A percentile compares a stretch with the other conserved stretches of the same genome.
Evolutionary conservation across 2,888 invertebrate species (phyloP).

Genomic region (Tetragnatha montana): DNA sequence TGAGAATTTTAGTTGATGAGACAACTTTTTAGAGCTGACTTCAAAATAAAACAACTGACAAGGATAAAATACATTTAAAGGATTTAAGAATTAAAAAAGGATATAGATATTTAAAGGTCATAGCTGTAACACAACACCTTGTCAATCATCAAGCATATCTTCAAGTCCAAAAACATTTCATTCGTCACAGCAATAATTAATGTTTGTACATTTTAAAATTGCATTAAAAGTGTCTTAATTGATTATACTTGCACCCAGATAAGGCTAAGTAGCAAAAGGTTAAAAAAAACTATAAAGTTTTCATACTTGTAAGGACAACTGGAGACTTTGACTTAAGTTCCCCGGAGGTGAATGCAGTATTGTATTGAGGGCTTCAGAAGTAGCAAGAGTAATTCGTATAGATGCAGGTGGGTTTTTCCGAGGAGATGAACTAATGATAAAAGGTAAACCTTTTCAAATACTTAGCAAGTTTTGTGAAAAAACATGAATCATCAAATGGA

Average conservation of each 20-base stretch:
- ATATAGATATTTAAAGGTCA: not conserved
- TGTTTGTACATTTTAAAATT: too few species aligned
- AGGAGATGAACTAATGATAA: conserved; percentile 44
- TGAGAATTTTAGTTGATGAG: not conserved
- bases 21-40: too few species aligned
- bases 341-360: conserved; percentile 51
- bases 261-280: not conserved
- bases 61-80: too few species aligned
- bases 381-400: conserved; percentile 48
- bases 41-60: too few species aligned
- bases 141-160: too few species aligned
- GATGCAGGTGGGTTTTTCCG: conserved; percentile 27
- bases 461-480: not conserved
- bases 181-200: not conserved
- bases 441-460: not conserved
- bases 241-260: too few species aligned
- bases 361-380: conserved; percentile 50
- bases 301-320: conserved; percentile 47
- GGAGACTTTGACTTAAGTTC: conserved; percentile 35
- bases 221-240: too few species aligned
- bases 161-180: not conserved
- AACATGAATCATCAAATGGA: not conserved
- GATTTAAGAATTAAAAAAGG: too few species aligned
- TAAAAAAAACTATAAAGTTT: not conserved
- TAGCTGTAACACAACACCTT: too few species aligned